Evolutionary conservation across 2,113 vertebrate genomes (phyloP).

Genomic region (Acanthochromis polyacanthus): DNA sequence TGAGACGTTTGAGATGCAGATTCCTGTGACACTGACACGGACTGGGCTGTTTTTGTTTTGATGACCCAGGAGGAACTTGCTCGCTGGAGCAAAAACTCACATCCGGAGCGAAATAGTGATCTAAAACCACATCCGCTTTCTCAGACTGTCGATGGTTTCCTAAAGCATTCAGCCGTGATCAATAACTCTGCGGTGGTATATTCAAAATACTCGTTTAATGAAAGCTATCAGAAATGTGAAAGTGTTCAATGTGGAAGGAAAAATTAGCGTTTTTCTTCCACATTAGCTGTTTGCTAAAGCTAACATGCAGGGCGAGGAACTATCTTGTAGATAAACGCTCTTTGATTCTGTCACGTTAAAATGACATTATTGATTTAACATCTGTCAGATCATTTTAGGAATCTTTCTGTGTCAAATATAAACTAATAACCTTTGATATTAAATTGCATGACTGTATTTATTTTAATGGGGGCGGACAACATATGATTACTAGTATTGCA

Average conservation of each 20-base stretch:
- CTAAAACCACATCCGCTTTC: conserved; percentile 53
- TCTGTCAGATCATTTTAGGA: no score
- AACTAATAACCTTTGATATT: no score
- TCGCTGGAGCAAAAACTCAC: conserved; percentile 10
- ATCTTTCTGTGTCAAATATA: no score
- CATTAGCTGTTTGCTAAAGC: not conserved
- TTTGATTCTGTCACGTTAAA: conserved; percentile 46
- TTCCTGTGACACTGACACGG: not conserved
- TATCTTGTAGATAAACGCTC: conserved; percentile 31
- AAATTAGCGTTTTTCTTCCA: not conserved
- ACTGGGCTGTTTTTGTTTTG: conserved; percentile 65
- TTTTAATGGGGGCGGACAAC: no score
- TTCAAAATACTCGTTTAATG: not conserved
- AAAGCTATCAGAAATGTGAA: not conserved
- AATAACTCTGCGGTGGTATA: not conserved
- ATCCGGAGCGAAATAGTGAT: conserved; percentile 7
- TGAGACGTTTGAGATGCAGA: not conserved
- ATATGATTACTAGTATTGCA: no score
- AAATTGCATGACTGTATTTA: no score
- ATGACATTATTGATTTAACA: not conserved
- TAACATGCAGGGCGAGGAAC: not conserved
- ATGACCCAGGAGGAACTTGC: conserved; percentile 40
- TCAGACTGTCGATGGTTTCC: not conserved
- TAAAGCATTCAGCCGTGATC: not conserved
- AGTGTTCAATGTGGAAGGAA: no score